Conservation (phyloP, 2,113 vertebrate species). For the Takifugu flavidus region DNA sequence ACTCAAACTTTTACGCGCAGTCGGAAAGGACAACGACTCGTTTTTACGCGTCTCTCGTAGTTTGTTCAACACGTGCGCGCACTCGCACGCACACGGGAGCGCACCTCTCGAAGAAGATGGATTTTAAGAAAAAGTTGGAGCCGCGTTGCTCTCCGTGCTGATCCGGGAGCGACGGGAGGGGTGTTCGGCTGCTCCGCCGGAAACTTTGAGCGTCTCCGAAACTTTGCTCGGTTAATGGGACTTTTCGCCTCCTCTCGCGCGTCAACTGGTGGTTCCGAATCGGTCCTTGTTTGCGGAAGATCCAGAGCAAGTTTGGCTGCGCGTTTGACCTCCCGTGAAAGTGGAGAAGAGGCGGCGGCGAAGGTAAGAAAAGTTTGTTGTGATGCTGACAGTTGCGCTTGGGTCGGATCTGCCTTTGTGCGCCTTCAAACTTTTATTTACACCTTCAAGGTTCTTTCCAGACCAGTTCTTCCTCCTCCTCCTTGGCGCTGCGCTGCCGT, state of each 20-base stretch:
- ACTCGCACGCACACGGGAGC: conserved; percentile 19
- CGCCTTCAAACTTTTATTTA: no score
- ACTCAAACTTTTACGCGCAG: conserved; percentile 17
- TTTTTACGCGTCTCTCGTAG: conserved; percentile 18
- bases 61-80: conserved; percentile 22
- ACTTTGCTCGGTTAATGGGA: conserved; percentile 53
- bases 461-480: conserved; percentile 12
- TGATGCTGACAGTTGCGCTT: conserved; percentile 33
- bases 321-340: conserved; percentile 3
- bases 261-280: not conserved
- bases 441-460: no score
- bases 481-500: conserved; percentile 23
- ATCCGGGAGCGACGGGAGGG: conserved; percentile 12
- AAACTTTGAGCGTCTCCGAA: conserved; percentile 1
- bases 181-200: no score
- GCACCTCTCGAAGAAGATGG: conserved; percentile 58
- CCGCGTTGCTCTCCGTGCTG: conserved; percentile 33
- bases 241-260: conserved; percentile 12
- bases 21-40: not conserved
- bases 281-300: conserved; percentile 33
- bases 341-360: conserved; percentile 22
- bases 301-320: conserved; percentile 35
- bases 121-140: conserved; percentile 62
- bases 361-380: conserved; percentile 49
- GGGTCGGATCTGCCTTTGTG: not conserved